Conservation (phyloP, 2,797 vertebrate species). For the Galagoides demidoff region DNA sequence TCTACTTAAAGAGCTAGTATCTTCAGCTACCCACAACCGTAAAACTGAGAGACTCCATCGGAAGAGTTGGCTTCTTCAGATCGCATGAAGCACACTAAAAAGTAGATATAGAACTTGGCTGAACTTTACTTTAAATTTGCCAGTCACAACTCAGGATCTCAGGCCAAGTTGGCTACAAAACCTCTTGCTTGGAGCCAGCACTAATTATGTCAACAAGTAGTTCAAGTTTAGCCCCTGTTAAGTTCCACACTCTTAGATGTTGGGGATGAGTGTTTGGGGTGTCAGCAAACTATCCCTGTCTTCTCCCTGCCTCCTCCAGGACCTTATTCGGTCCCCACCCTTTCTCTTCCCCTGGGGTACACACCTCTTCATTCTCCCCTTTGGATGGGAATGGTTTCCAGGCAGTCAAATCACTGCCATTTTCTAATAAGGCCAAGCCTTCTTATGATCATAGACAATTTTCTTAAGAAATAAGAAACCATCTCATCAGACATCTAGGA, state of each 20-base stretch:
- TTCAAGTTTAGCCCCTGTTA: conserved; percentile 91
- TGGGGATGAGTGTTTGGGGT: conserved; percentile 65
- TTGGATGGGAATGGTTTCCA: conserved; percentile 88
- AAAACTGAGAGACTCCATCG: conserved; percentile 83
- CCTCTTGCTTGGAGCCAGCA: conserved; percentile 81
- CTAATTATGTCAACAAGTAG: conserved; percentile 93
- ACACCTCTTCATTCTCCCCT: conserved; percentile 86
- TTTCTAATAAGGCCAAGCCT: conserved; percentile 85
- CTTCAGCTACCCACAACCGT: conserved; percentile 83
- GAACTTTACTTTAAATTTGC: conserved; percentile 87
- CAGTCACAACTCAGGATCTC: conserved; percentile 85
- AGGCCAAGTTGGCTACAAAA: conserved; percentile 87
- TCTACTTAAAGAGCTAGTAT: conserved; percentile 80
- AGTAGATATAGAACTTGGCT: conserved; percentile 89
- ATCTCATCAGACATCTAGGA: neutral
- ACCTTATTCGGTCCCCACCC: conserved; percentile 93
- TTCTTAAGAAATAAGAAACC: conserved; percentile 63
- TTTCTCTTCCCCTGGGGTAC: conserved; percentile 86
- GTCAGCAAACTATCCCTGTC: conserved; percentile 87
- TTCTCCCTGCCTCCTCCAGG: conserved; percentile 94
- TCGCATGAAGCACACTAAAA: conserved; percentile 80
- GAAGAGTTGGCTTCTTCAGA: conserved; percentile 82
- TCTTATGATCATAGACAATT: conserved; percentile 75
- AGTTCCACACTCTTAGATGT: conserved; percentile 86
- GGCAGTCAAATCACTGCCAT: conserved; percentile 81